Evolutionary conservation across 2,113 vertebrate species (phyloP).

Genomic region (Pimephales promelas): DNA sequence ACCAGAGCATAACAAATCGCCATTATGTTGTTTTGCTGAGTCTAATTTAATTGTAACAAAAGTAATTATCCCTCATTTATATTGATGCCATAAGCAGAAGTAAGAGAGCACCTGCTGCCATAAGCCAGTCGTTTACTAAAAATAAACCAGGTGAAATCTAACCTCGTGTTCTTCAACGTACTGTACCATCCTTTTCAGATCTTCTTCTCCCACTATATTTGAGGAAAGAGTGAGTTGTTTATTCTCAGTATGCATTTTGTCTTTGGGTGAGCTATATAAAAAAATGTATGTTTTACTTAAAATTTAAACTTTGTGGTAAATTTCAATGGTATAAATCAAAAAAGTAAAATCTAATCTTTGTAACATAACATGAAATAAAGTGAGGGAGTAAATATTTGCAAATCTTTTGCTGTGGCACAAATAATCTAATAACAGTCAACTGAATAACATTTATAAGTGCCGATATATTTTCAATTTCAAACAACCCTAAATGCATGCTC

Average conservation of each 20-base stretch:
- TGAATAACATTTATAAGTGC: not conserved
- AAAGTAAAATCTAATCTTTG: not conserved
- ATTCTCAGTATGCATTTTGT: not conserved
- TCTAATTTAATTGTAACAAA: conserved; percentile 99
- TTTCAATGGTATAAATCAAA: not conserved
- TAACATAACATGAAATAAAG: not conserved
- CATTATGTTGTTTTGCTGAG: conserved; percentile 96
- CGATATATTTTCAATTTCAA: not conserved
- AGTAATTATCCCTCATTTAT: conserved; percentile 97
- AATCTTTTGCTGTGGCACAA: not conserved
- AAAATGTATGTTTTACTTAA: not conserved
- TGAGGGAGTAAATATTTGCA: not conserved
- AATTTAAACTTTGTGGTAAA: not conserved
- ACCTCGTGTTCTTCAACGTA: conserved; percentile 6
- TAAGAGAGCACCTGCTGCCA: conserved; percentile 91
- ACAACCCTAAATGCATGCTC: not conserved
- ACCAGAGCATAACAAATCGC: conserved; percentile 95
- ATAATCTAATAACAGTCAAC: not conserved
- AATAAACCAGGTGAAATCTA: conserved; percentile 59
- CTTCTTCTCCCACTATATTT: not conserved
- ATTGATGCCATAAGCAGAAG: conserved; percentile 94
- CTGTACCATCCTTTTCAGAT: not conserved
- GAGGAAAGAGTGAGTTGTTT: not conserved
- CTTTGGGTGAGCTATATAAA: not conserved
- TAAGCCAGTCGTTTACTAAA: conserved; percentile 61